Conservation (phyloP, 2,113 vertebrate genomes). For the Bagarius yarrelli region DNA sequence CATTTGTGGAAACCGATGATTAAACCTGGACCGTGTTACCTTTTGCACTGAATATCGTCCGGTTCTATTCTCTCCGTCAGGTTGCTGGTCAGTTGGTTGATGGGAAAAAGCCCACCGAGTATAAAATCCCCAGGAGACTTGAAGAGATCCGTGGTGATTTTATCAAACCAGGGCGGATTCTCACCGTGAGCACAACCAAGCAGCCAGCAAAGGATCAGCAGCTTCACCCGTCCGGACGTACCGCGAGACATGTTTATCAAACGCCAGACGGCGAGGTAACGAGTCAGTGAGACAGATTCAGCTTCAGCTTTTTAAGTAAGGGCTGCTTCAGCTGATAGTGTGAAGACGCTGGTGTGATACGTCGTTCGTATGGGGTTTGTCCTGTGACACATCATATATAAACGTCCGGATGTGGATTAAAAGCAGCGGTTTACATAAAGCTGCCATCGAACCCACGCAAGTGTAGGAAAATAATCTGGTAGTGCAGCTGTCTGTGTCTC, state of each 20-base stretch:
- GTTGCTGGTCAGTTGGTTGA: conserved; percentile 62
- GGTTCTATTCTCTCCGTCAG: conserved; percentile 58
- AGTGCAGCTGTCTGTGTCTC: background rate
- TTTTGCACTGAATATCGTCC: conserved; percentile 64
- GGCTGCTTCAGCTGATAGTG: background rate
- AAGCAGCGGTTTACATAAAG: conserved; percentile 31
- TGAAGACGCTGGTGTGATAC: background rate
- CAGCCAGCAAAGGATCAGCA: conserved; percentile 56
- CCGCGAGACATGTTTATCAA: conserved; percentile 17
- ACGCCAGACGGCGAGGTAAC: background rate
- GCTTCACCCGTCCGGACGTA: conserved; percentile 52
- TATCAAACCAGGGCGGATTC: conserved; percentile 56
- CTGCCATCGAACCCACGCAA: conserved; percentile 14
- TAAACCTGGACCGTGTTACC: conserved; percentile 61
- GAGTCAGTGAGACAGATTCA: background rate
- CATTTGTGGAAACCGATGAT: background rate
- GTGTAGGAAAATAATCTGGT: conserved; percentile 40
- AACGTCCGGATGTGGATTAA: conserved; percentile 18
- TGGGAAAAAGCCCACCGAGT: conserved; percentile 84
- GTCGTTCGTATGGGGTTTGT: background rate
- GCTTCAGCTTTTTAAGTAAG: background rate
- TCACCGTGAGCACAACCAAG: conserved; percentile 29
- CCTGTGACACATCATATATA: background rate
- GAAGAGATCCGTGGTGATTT: conserved; percentile 69
- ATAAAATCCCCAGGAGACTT: conserved; percentile 73